A percentile compares a stretch with the other conserved stretches of the same genome.
These are phyloP conservation scores for Drosophila truncata DNA, from an alignment of 1,140 invertebrate genomes.

Conservation along the genomic window DNA sequence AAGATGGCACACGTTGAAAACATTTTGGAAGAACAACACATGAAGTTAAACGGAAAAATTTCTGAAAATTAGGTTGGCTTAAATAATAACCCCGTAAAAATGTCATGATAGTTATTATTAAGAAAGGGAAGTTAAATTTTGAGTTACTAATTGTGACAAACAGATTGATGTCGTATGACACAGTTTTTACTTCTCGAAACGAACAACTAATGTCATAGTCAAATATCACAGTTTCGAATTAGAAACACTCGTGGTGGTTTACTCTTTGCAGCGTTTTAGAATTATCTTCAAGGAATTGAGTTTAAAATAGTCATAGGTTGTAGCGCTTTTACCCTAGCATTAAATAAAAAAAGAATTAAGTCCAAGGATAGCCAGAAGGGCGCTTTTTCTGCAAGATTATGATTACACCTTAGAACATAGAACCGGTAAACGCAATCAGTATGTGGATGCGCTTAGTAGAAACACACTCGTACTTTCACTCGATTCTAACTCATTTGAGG, in stretches of 20 bases:
- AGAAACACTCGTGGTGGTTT: neutral
- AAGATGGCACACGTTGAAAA: too few relatives aligned
- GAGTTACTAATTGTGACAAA: too few relatives aligned
- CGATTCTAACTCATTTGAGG: neutral
- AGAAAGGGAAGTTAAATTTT: too few relatives aligned
- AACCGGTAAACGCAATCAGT: neutral
- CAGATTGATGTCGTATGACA: neutral
- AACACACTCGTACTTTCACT: neutral
- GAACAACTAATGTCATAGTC: neutral
- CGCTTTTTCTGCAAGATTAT: neutral
- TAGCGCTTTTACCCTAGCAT: neutral
- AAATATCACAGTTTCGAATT: constrained; percentile 5
- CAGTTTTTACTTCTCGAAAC: neutral
- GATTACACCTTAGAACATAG: neutral
- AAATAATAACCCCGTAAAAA: too few relatives aligned
- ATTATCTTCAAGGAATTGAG: neutral
- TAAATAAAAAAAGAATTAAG: neutral
- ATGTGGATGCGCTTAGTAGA: neutral
- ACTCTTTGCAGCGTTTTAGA: neutral
- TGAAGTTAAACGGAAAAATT: too few relatives aligned
- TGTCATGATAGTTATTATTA: too few relatives aligned
- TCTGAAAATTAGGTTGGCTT: too few relatives aligned
- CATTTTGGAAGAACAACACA: too few relatives aligned
- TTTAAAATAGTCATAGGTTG: constrained; percentile 1
- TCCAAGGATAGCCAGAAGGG: neutral